Base-by-base conservation (phyloP, 2,888 invertebrate genomes). In the Nymphalis urticae region DNA sequence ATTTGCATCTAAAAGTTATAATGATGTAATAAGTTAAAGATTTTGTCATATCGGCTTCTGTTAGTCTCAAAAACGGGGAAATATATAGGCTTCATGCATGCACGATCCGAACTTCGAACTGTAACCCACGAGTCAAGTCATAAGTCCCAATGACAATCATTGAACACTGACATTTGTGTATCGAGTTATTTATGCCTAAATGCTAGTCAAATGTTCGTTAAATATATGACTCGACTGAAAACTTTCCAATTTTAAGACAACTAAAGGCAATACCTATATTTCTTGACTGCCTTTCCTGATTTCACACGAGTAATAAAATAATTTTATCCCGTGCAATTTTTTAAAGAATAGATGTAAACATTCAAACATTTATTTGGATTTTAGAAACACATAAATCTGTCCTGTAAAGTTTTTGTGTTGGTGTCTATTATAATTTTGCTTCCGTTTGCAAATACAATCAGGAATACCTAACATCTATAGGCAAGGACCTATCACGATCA, bases 401-500 rank as follows among this genome's bases (percentile, higher is more conserved):
- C 3, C 10, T 42, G 13, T 42, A 42, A 42, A 42, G 42, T 13
- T 42, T 42, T 42, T 10, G 5, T 32, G 27, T 32, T 0, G 13
- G 4, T 42, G 4, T 42, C 42, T 42, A 42, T 42, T 42, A 42
- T 13, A 42, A 4, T 42, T 42, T 42, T 42, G 10, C 13, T 13
- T 13, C 4, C 13, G 42, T 42, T 42, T 13, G 0, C 4, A 13
- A 64, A 79, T 73, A 77, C 82, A 85, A 86, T 86, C 84, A 82
- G 81, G 82, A 82, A 83, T 81, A 85, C 85, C 84, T 85, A 84
- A 85, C 82, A 75, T 71, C 77, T 75, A 80, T 82, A 82, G 83
- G 80, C 76, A 78, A 79, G 82, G 81, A 85, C 72, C 69, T 73
- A 76, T 86, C 82, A 80, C 80, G 80, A 84, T 83, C 82, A 63